A percentile compares a stretch with the other conserved stretches of the same genome.
phyloP scores from a whole-genome alignment of 1,140 invertebrate species.

The Dreissena rostriformis region DNA sequence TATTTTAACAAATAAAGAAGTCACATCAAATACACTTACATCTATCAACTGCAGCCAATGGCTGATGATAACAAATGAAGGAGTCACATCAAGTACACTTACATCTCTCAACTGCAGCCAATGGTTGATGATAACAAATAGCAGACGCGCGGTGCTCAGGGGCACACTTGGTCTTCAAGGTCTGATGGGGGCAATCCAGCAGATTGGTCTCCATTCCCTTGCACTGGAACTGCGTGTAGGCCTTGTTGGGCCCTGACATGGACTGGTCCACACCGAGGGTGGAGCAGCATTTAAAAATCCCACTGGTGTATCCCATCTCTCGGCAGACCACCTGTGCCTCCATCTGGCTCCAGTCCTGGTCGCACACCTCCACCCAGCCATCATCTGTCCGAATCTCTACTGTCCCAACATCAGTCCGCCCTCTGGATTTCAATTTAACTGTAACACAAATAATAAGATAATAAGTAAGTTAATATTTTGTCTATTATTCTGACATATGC shows the following conservation, averaged over 20 bases:
- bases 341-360: constrained; percentile 64
- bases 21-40: constrained; percentile 27
- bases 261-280: constrained; percentile 58
- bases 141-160: constrained; percentile 62
- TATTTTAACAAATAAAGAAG: constrained; percentile 66
- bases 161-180: constrained; percentile 52
- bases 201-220: constrained; percentile 58
- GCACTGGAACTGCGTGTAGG: constrained; percentile 60
- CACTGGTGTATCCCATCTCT: constrained; percentile 62
- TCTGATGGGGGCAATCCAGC: constrained; percentile 48
- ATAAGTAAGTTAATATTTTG: no score
- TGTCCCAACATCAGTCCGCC: constrained; percentile 65
- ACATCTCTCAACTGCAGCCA: constrained; percentile 53
- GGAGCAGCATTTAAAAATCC: constrained; percentile 57
- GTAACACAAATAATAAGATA: not conserved
- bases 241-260: constrained; percentile 50
- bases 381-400: constrained; percentile 63
- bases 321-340: constrained; percentile 69
- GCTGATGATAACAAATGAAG: no score
- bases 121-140: constrained; percentile 63
- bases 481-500: constrained; percentile 60
- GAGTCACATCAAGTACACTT: constrained; percentile 13
- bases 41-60: no score
- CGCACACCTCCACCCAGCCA: constrained; percentile 71
- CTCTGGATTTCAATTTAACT: constrained; percentile 69